Evolutionary conservation across 2,797 vertebrate species (phyloP).

Genomic region (Sebastolobus altivelis): DNA sequence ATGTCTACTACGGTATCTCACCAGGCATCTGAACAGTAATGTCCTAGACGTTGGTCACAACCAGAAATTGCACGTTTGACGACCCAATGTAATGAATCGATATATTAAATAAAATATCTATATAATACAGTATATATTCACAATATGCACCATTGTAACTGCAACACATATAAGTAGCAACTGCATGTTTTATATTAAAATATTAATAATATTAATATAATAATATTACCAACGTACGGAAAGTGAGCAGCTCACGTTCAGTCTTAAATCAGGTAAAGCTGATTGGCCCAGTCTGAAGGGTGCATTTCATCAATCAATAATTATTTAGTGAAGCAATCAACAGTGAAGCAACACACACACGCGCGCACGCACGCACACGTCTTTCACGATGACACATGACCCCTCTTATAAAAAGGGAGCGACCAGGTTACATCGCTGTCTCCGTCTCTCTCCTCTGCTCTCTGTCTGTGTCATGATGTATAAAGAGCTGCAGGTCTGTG

Average conservation of each 20-base stretch:
- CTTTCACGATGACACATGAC: slow-evolving; percentile 29
- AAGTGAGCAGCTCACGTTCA: not conserved
- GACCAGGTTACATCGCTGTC: not conserved
- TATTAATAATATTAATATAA: not conserved
- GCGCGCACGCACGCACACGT: not conserved
- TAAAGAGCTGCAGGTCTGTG: not conserved
- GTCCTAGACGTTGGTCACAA: not conserved
- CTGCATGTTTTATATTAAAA: not conserved
- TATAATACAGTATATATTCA: not conserved
- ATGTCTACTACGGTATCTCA: not conserved
- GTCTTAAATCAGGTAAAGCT: not conserved
- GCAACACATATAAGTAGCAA: not conserved
- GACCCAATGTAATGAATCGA: not conserved
- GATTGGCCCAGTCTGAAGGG: not conserved
- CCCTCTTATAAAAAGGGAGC: not conserved
- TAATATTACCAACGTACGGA: not conserved
- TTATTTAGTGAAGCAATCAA: slow-evolving; percentile 27
- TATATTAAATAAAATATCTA: not conserved
- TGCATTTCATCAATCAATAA: slow-evolving; percentile 48
- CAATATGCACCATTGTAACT: not conserved
- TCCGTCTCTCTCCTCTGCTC: not conserved
- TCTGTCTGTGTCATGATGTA: not conserved
- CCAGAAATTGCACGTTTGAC: not conserved
- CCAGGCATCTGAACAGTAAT: not conserved
- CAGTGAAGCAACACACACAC: slow-evolving; percentile 14